Percentiles rank a stretch among this genome's conserved stretches.
Evolutionary conservation across 1,140 invertebrate species (phyloP).

Genomic region (Dicyema japonicum): DNA sequence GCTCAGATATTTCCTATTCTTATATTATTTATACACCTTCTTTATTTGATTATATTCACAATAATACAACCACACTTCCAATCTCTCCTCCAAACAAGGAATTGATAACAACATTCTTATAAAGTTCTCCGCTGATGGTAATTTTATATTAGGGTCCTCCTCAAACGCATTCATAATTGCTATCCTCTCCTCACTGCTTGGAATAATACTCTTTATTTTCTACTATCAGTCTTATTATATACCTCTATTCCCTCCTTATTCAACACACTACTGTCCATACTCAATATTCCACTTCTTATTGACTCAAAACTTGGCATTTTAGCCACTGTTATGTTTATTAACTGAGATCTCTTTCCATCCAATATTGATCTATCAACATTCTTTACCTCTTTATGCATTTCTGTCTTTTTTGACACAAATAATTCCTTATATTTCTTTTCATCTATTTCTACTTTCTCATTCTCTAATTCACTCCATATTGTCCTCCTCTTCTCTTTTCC

Average conservation of each 20-base stretch:
- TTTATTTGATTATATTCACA: conserved; percentile 72
- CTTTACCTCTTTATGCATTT: no score
- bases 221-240: conserved; percentile 29
- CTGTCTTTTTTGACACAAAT: no score
- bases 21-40: no score
- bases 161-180: conserved; percentile 78
- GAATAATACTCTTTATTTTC: conserved; percentile 63
- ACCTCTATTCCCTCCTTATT: conserved; percentile 83
- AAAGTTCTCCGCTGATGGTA: conserved; percentile 89
- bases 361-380: no score
- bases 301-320: conserved; percentile 66
- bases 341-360: conserved; percentile 82
- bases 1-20: conserved; percentile 65
- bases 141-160: conserved; percentile 58
- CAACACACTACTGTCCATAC: conserved; percentile 92
- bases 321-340: conserved; percentile 97
- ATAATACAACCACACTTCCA: conserved; percentile 90
- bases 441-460: no score
- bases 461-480: no score
- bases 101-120: conserved; percentile 71
- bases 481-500: no score
- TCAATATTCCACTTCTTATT: conserved; percentile 84
- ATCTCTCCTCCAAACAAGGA: conserved; percentile 57
- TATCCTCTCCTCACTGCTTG: conserved; percentile 68
- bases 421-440: no score